These are phyloP conservation scores for Sylvia atricapilla DNA, from an alignment of 2,113 vertebrate genomes.

Conservation along the genomic window DNA sequence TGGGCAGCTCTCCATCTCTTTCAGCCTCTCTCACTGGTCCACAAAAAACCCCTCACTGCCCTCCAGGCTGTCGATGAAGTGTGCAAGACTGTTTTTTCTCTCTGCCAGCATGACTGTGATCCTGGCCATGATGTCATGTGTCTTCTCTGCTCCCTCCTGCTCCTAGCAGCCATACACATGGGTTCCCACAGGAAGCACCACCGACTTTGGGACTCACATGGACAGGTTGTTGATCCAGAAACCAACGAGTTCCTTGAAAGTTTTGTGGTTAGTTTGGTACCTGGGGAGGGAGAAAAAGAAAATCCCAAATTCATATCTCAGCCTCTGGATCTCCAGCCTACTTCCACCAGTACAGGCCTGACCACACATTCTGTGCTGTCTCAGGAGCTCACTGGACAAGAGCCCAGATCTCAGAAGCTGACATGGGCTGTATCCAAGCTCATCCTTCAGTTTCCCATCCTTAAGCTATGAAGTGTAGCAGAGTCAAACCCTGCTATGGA, in stretches of 20 bases:
- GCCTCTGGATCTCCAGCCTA: neutral
- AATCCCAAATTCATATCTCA: neutral
- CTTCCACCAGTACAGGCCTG: neutral
- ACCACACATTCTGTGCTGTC: neutral
- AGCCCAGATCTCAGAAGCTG: neutral
- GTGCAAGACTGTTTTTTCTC: constrained; percentile 45
- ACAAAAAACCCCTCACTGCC: constrained; percentile 22
- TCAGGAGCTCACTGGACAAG: neutral
- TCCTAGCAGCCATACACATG: constrained; percentile 64
- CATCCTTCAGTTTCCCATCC: neutral
- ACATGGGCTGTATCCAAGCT: neutral
- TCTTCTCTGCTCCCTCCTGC: constrained; percentile 65
- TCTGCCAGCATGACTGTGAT: constrained; percentile 43
- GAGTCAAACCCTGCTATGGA: neutral
- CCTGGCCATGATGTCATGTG: constrained; percentile 43
- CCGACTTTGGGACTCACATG: constrained; percentile 68
- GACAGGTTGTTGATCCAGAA: constrained; percentile 77
- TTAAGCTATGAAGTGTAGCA: neutral
- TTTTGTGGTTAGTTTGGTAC: constrained; percentile 45
- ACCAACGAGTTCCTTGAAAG: constrained; percentile 63
- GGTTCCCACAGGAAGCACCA: constrained; percentile 71
- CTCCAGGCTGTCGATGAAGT: constrained; percentile 56
- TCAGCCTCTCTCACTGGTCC: constrained; percentile 67
- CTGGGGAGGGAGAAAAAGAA: constrained; percentile 16
- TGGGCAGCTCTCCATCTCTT: constrained; percentile 42